phyloP scores from a whole-genome alignment of 2,113 vertebrate species.

The Stictonetta naevosa region DNA sequence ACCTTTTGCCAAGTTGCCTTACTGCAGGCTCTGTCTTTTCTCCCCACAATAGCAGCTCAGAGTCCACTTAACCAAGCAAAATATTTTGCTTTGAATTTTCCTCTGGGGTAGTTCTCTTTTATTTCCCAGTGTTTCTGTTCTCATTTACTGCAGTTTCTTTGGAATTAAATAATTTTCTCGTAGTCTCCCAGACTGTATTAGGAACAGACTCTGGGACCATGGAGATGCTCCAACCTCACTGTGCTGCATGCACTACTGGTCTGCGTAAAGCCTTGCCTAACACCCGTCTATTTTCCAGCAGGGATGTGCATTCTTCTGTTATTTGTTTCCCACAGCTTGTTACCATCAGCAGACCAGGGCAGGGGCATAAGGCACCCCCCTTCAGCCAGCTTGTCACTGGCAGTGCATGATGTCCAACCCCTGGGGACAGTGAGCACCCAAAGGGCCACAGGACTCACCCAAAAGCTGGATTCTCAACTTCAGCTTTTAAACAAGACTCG shows the following conservation, averaged over 20 bases:
- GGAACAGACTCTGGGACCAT: background rate
- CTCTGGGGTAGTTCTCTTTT: background rate
- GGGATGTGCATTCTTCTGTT: constrained; percentile 85
- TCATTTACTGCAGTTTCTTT: background rate
- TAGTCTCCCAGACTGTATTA: background rate
- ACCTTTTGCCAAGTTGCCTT: constrained; percentile 18
- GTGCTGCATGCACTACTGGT: fast-evolving
- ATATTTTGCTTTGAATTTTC: background rate
- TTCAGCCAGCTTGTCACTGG: constrained; percentile 82
- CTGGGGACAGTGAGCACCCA: constrained; percentile 78
- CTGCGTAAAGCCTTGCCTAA: background rate
- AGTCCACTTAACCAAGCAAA: background rate
- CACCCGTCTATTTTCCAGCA: background rate
- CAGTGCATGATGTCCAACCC: constrained; percentile 77
- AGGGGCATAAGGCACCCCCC: constrained; percentile 71
- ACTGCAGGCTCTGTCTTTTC: background rate
- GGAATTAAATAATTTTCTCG: background rate
- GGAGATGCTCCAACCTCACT: background rate
- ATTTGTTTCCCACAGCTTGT: constrained; percentile 89
- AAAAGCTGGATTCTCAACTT: background rate
- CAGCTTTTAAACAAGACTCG: background rate
- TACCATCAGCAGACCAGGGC: constrained; percentile 80
- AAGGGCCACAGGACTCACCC: background rate
- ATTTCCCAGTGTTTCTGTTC: background rate
- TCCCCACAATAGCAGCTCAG: background rate